Evolutionary conservation across 30 jellyfish, hydroid and myxozoan species (phyloP).

Genomic region (Pelagia noctiluca): DNA sequence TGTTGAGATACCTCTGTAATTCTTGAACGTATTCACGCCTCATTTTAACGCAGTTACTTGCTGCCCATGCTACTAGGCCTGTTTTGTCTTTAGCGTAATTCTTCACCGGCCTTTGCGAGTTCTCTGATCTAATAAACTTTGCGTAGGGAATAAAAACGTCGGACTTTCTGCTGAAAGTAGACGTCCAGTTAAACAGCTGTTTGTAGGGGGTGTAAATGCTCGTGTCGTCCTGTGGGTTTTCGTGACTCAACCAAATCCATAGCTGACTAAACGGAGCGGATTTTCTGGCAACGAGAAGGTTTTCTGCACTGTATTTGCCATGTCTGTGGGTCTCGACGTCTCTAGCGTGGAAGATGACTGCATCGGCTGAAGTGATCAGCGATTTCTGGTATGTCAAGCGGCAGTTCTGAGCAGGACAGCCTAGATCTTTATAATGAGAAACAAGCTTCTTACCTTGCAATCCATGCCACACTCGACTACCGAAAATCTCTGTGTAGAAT

Average conservation of each 20-base stretch:
- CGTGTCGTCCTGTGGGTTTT: neutral
- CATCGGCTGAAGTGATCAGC: neutral
- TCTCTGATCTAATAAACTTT: neutral
- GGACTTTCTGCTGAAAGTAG: slow-evolving; percentile 24
- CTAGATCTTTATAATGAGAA: neutral
- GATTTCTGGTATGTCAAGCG: neutral
- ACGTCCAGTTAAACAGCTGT: slow-evolving; percentile 14
- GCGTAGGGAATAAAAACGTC: neutral
- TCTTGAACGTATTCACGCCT: slow-evolving; percentile 71
- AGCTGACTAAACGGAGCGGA: slow-evolving; percentile 14
- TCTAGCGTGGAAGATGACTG: neutral
- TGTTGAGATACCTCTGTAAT: slow-evolving; percentile 62
- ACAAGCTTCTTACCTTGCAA: neutral
- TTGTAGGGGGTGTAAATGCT: neutral
- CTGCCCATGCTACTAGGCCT: slow-evolving; percentile 75
- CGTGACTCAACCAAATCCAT: slow-evolving; percentile 33
- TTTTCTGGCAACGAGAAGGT: neutral
- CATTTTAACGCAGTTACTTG: slow-evolving; percentile 73
- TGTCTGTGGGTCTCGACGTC: neutral
- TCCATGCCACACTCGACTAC: neutral
- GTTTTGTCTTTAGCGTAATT: neutral
- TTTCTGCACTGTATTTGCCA: neutral
- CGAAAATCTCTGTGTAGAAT: neutral
- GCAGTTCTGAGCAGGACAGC: neutral
- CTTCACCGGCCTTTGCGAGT: neutral